Conservation (phyloP, 2,888 invertebrate genomes). For the Cheilosia impressa region DNA sequence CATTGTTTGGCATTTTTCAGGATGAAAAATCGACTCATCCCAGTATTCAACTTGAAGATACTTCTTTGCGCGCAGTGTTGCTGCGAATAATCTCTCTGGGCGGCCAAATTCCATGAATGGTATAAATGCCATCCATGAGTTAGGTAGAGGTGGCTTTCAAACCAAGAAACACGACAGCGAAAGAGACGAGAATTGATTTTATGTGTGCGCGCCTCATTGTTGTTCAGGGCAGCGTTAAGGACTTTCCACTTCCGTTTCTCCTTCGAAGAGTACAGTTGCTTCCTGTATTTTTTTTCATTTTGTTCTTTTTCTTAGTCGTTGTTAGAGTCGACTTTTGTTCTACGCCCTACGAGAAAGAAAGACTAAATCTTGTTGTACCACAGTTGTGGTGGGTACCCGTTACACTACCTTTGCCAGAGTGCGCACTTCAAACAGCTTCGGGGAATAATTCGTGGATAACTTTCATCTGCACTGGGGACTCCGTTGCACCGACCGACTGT, state of each 20-base stretch:
- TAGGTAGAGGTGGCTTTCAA: slow-evolving; percentile 34
- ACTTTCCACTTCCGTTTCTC: slow-evolving; percentile 44
- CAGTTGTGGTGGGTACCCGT: background rate
- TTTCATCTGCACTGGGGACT: slow-evolving; percentile 60
- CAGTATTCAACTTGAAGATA: slow-evolving; percentile 32
- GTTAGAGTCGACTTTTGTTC: slow-evolving; percentile 57
- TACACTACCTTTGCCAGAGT: slow-evolving; percentile 7
- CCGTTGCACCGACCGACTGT: slow-evolving; percentile 9
- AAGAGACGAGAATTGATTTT: slow-evolving; percentile 54
- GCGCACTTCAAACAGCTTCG: slow-evolving; percentile 35
- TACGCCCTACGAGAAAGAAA: background rate
- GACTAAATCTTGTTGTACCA: slow-evolving; percentile 46
- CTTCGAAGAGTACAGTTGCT: slow-evolving; percentile 14
- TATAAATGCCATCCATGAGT: slow-evolving; percentile 9
- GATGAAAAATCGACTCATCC: slow-evolving; percentile 48
- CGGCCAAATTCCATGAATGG: slow-evolving; percentile 31
- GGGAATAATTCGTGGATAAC: slow-evolving; percentile 69
- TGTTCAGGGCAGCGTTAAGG: slow-evolving; percentile 60
- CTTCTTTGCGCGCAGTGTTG: slow-evolving; percentile 7
- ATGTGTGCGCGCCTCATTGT: slow-evolving; percentile 55
- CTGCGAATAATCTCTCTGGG: slow-evolving; percentile 18
- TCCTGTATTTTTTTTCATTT: slow-evolving; percentile 22
- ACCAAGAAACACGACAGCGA: slow-evolving; percentile 32
- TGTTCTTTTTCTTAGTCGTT: slow-evolving; percentile 35
- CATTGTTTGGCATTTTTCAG: slow-evolving; percentile 66